phyloP scores from a whole-genome alignment of 2,113 vertebrate species.

The Lota lota region DNA sequence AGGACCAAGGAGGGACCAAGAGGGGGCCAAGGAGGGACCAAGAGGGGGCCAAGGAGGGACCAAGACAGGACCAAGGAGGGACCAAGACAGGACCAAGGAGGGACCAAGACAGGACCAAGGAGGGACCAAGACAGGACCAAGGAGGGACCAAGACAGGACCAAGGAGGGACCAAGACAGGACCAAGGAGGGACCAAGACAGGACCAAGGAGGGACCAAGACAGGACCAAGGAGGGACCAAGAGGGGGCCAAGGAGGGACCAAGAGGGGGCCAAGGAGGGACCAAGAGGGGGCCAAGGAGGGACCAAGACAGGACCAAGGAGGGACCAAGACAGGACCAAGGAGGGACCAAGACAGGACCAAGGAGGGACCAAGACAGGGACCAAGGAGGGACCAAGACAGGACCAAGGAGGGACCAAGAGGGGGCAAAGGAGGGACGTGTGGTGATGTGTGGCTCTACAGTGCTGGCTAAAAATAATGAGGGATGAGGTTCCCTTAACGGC shows the following conservation, averaged over 20 bases:
- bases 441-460: conserved; percentile 2
- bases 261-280: conserved; percentile 17
- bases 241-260: too few species aligned
- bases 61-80: too few species aligned
- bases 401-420: conserved; percentile 30
- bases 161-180: too few species aligned
- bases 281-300: conserved; percentile 15
- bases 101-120: conserved; percentile 23
- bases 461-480: conserved; percentile 30
- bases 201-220: background rate
- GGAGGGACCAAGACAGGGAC: background rate
- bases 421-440: conserved; percentile 20
- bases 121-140: too few species aligned
- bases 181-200: conserved; percentile 28
- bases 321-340: conserved; percentile 3
- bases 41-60: too few species aligned
- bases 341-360: conserved; percentile 25
- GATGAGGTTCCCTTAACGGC: conserved; percentile 29
- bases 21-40: conserved; percentile 11
- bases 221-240: too few species aligned
- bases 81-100: conserved; percentile 8
- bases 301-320: too few species aligned
- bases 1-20: conserved; percentile 18
- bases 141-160: too few species aligned
- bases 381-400: too few species aligned